Evolutionary conservation across 1,140 invertebrate genomes (phyloP).

Genomic region (Pomacea maculata): DNA sequence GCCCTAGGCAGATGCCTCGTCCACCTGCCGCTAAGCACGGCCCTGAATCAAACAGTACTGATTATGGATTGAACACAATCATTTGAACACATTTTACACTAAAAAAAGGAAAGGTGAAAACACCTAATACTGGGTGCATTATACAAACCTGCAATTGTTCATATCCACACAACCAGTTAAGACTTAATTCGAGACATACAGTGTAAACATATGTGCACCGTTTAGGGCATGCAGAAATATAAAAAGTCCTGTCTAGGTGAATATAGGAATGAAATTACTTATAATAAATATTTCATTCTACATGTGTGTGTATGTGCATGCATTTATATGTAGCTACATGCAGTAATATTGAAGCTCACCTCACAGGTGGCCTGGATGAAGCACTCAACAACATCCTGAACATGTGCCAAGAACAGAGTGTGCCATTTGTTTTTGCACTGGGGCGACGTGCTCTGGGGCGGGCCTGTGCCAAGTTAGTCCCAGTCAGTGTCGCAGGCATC

Average conservation of each 20-base stretch:
- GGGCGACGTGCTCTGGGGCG: conserved; percentile 68
- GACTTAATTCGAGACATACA: neutral
- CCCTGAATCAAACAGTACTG: too few species aligned
- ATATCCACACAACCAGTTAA: neutral
- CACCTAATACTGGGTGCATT: neutral
- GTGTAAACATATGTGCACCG: neutral
- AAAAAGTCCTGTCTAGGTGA: neutral
- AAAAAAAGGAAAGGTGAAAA: neutral
- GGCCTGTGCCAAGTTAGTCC: conserved; percentile 68
- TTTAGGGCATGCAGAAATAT: too few species aligned
- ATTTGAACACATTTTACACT: too few species aligned
- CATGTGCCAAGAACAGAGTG: conserved; percentile 65
- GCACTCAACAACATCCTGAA: conserved; percentile 65
- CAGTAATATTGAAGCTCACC: neutral
- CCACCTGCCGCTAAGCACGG: too few species aligned
- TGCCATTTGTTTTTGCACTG: conserved; percentile 70
- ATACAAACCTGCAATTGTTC: neutral
- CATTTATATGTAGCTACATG: neutral
- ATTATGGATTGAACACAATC: too few species aligned
- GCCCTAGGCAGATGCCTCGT: too few species aligned
- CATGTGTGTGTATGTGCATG: neutral
- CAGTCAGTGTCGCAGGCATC: conserved; percentile 70
- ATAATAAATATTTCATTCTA: neutral
- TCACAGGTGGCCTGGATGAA: conserved; percentile 67
- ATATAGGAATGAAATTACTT: neutral